Percentiles rank a stretch among this genome's conserved stretches.
Evolutionary conservation across 2,888 invertebrate genomes (phyloP).

Genomic region (Augiades crinisus): DNA sequence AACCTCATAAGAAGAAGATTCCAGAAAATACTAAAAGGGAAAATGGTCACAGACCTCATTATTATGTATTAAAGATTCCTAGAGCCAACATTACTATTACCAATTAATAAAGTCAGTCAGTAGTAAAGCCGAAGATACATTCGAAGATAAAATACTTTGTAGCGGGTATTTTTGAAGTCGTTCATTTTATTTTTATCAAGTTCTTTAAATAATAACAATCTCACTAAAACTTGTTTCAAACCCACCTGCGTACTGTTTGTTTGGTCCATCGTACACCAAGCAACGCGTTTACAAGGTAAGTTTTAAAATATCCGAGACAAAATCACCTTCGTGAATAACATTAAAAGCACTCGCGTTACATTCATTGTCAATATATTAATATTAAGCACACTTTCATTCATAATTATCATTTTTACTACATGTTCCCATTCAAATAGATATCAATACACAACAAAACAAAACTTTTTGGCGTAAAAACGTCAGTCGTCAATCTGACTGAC

Average conservation of each 20-base stretch:
- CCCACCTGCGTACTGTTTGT: slow-evolving; percentile 34
- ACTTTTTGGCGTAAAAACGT: background rate
- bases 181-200: no score
- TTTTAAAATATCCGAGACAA: background rate
- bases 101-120: no score
- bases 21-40: no score
- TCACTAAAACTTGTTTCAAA: slow-evolving; percentile 8
- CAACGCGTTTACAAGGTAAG: background rate
- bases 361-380: background rate
- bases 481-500: no score
- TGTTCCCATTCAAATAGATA: background rate
- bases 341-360: background rate
- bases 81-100: no score
- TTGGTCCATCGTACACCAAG: slow-evolving; percentile 14
- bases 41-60: no score
- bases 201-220: background rate
- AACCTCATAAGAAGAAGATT: no score
- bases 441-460: background rate
- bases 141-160: no score
- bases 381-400: slow-evolving; percentile 3
- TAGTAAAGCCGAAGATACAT: no score
- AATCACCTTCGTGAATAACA: background rate
- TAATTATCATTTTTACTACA: slow-evolving; percentile 6
- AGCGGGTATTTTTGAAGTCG: no score
- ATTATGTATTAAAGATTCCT: no score